Evolutionary conservation across 2,888 invertebrate species (phyloP).

Genomic region (Drosophila pseudotakahashii): DNA sequence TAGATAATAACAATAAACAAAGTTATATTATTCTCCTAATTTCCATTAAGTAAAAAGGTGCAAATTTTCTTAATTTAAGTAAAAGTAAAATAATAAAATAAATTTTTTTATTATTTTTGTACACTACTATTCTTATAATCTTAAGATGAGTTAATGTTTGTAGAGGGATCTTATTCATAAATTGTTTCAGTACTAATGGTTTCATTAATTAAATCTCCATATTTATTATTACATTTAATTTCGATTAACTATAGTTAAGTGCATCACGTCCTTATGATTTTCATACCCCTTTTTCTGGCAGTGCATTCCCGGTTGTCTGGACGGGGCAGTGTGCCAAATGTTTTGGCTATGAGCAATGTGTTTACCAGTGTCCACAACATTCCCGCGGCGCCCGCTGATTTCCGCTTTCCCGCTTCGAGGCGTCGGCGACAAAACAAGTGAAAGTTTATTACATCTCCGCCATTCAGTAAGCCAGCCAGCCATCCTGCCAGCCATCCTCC

Average conservation of each 20-base stretch:
- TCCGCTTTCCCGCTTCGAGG: constrained; percentile 28
- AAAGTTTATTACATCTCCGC: constrained; percentile 66
- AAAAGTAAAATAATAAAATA: no score
- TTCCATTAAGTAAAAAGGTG: no score
- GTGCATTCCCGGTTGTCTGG: constrained; percentile 20
- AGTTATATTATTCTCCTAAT: no score
- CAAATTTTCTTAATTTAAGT: no score
- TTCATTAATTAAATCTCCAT: neutral
- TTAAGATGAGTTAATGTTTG: no score
- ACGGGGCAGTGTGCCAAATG: constrained; percentile 61
- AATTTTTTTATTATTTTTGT: no score
- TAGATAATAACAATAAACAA: no score
- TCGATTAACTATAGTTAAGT: neutral
- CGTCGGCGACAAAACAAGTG: constrained; percentile 65
- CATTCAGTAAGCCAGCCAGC: constrained; percentile 3
- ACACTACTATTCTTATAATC: no score
- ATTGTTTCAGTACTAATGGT: neutral
- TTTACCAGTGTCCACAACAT: constrained; percentile 56
- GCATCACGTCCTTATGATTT: no score
- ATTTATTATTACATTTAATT: neutral
- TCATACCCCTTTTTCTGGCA: neutral
- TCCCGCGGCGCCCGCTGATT: constrained; percentile 46
- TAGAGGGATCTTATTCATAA: no score
- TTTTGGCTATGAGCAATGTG: constrained; percentile 65
- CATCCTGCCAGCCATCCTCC: neutral